Evolutionary conservation across 2,797 vertebrate genomes (phyloP), one percentile per base, ranked within the genome.

Genomic region (Molossus molossus): DNA sequence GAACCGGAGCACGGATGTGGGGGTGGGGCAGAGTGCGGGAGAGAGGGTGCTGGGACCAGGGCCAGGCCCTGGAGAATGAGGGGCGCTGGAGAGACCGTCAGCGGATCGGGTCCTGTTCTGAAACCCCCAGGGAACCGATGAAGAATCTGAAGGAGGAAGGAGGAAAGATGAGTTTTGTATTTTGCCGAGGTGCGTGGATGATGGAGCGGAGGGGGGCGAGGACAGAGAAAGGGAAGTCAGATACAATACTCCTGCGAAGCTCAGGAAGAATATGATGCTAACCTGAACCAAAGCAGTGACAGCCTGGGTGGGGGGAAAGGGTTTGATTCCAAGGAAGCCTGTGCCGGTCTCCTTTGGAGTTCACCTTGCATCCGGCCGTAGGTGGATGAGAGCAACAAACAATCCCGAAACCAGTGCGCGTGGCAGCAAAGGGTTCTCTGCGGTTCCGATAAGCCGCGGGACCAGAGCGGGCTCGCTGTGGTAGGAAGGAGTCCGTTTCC

Each of bases 1-100:
- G 70, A 33, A 18, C 3, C 0, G 1, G 17, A 67, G 18, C 27
- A 1, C 9, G 0, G 0, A 0, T 0, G 10, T 45, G n/a, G 70
- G 20, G 48, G 0, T 23, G 11, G 11, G 17, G 9, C 8, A 15
- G 12, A 76, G 10, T 0, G 7, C 12, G 48, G 12, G 27, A 23
- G 9, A 75, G 65, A 4, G 0, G 5, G 9, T 6, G 3, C 3
- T 1, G 4, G 75, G 13, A 3, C 29, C 18, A 15, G 67, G 15
- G 17, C 18, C 12, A 2, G 10, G 58, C 50, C 2, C n/a, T 6
- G 5, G 23, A 7, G 1, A 2, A 2, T 17, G 17, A 18, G 21
- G 25, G 45, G 4, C 8, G 33, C 9, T 48, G 29, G 18, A 70
- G 33, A 23, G 23, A 21, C 4, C 9, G 14, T 9, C 1, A 62